Conservation (phyloP, 2,113 vertebrate species). For the Raja brachyura region DNA sequence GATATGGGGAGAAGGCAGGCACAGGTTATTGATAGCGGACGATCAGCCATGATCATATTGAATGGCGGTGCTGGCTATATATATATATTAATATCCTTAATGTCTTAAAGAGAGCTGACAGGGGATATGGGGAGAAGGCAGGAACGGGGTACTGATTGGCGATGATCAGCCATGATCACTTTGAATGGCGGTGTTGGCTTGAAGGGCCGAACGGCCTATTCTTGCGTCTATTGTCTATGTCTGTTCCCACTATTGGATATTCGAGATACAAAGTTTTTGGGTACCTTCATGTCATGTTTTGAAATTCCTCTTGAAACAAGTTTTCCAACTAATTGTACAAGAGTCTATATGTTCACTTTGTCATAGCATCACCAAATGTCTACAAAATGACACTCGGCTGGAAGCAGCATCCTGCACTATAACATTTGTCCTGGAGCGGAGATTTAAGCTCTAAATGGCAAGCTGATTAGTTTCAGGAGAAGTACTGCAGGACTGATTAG, state of each 20-base stretch:
- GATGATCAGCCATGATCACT: too few species aligned
- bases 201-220: too few species aligned
- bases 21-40: too few species aligned
- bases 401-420: background rate
- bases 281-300: background rate
- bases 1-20: too few species aligned
- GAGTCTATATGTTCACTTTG: background rate
- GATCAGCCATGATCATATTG: too few species aligned
- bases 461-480: background rate
- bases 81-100: background rate
- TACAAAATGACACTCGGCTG: background rate
- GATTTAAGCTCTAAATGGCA: background rate
- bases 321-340: background rate
- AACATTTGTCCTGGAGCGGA: background rate
- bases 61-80: too few species aligned
- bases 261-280: background rate
- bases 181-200: too few species aligned
- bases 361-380: background rate
- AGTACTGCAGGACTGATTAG: constrained; percentile 4
- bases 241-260: background rate
- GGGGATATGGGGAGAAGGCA: too few species aligned
- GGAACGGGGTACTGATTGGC: too few species aligned
- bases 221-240: too few species aligned
- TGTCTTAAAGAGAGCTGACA: too few species aligned
- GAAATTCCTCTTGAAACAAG: background rate